These are phyloP conservation scores for Epistrophella euchroma DNA, from an alignment of 2,888 invertebrate genomes.

Conservation along the genomic window DNA sequence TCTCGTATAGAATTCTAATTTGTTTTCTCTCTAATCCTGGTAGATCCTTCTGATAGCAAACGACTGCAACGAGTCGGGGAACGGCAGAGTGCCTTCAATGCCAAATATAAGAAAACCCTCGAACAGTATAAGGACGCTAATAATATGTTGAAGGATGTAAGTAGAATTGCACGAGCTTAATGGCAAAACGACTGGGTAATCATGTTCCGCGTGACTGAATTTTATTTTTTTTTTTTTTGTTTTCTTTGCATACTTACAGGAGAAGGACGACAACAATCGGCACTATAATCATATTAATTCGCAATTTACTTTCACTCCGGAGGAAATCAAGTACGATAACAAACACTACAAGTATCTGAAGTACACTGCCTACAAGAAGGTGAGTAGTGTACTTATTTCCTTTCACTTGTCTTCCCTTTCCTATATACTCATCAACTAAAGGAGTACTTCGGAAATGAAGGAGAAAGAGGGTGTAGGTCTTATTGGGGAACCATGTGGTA, in stretches of 20 bases:
- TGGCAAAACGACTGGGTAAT: slow-evolving; percentile 47
- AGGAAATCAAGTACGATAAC: slow-evolving; percentile 91
- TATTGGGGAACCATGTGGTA: slow-evolving; percentile 48
- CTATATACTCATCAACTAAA: neutral
- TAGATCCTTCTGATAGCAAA: slow-evolving; percentile 84
- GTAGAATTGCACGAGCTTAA: slow-evolving; percentile 76
- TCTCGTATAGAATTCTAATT: slow-evolving; percentile 63
- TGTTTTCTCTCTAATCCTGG: slow-evolving; percentile 41
- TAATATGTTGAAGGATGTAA: slow-evolving; percentile 83
- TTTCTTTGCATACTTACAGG: slow-evolving; percentile 77
- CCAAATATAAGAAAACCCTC: slow-evolving; percentile 87
- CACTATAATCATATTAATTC: slow-evolving; percentile 84
- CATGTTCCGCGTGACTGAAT: slow-evolving; percentile 38
- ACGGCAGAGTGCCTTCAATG: slow-evolving; percentile 86
- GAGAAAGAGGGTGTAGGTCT: neutral
- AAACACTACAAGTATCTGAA: slow-evolving; percentile 92
- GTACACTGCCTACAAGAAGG: slow-evolving; percentile 89
- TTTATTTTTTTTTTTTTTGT: slow-evolving; percentile 40
- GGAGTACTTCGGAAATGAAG: neutral
- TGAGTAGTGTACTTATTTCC: too few relatives aligned
- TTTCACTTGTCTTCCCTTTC: too few relatives aligned
- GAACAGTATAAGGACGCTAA: slow-evolving; percentile 84
- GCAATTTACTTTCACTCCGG: slow-evolving; percentile 88
- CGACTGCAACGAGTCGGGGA: slow-evolving; percentile 87
- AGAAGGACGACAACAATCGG: slow-evolving; percentile 84